These are phyloP conservation scores for Xestia ashworthii DNA, from an alignment of 2,888 invertebrate species.

Conservation along the genomic window DNA sequence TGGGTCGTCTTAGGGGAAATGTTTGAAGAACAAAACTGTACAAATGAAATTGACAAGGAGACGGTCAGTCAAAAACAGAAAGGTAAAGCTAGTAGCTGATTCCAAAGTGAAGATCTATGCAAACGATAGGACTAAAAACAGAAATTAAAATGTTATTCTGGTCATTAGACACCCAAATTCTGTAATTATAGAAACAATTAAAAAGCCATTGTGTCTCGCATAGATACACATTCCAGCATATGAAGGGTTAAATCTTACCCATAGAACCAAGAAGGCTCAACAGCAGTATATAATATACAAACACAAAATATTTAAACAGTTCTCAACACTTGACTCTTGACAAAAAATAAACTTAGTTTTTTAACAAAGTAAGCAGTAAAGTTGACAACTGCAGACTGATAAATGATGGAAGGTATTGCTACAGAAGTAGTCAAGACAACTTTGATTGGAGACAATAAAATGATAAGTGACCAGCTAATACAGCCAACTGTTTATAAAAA, in stretches of 20 bases:
- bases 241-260: neutral
- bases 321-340: neutral
- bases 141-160: too few species aligned
- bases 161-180: too few species aligned
- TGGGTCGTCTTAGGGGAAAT: too few species aligned
- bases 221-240: too few species aligned
- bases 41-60: too few species aligned
- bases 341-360: too few species aligned
- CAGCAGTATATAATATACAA: neutral
- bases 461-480: neutral
- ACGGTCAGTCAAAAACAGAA: neutral
- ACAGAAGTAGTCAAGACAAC: neutral
- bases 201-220: too few species aligned
- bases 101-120: neutral
- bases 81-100: neutral
- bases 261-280: neutral
- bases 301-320: neutral
- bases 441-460: neutral
- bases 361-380: too few species aligned
- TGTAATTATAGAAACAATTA: too few species aligned
- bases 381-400: neutral
- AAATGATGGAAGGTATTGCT: neutral
- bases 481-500: neutral
- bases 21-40: too few species aligned
- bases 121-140: neutral